These are phyloP conservation scores for Bursaphelenchus okinawaensis DNA, from an alignment of 2,888 invertebrate genomes.

Conservation along the genomic window DNA sequence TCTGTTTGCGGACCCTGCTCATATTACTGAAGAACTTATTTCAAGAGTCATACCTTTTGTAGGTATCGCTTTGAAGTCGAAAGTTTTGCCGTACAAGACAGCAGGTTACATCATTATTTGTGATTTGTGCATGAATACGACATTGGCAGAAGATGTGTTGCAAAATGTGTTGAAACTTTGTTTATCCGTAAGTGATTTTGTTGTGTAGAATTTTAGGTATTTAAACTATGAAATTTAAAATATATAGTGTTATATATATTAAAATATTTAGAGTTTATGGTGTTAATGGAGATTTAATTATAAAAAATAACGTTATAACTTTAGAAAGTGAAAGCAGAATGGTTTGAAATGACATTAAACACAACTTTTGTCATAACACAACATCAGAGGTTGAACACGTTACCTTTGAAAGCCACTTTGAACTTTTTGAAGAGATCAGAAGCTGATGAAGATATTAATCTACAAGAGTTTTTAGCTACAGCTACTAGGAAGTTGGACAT, in stretches of 20 bases:
- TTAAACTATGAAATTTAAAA: too few species aligned
- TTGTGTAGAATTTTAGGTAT: too few species aligned
- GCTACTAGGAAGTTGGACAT: conserved; percentile 28
- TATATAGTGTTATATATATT: too few species aligned
- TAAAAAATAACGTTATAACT: conserved; percentile 14
- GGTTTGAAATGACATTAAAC: conserved; percentile 33
- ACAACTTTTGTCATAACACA: conserved; percentile 50
- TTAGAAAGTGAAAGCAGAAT: conserved; percentile 38
- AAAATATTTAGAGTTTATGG: too few species aligned
- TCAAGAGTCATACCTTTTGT: conserved; percentile 47
- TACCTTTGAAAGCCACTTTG: conserved; percentile 36
- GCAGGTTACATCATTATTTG: conserved; percentile 64
- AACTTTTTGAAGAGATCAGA: not conserved
- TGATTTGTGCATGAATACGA: conserved; percentile 37
- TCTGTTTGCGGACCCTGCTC: conserved; percentile 63
- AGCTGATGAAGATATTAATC: conserved; percentile 17
- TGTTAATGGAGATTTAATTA: too few species aligned
- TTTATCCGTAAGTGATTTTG: conserved; percentile 30
- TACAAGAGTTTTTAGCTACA: conserved; percentile 19
- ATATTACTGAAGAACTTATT: conserved; percentile 67
- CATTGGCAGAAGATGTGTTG: conserved; percentile 35
- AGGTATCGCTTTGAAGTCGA: conserved; percentile 44
- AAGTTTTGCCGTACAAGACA: conserved; percentile 69
- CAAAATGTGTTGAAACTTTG: conserved; percentile 38
- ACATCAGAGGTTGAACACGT: conserved; percentile 35